Evolutionary conservation across 2,797 vertebrate genomes (phyloP).

Genomic region (Eidolon dupreanum): DNA sequence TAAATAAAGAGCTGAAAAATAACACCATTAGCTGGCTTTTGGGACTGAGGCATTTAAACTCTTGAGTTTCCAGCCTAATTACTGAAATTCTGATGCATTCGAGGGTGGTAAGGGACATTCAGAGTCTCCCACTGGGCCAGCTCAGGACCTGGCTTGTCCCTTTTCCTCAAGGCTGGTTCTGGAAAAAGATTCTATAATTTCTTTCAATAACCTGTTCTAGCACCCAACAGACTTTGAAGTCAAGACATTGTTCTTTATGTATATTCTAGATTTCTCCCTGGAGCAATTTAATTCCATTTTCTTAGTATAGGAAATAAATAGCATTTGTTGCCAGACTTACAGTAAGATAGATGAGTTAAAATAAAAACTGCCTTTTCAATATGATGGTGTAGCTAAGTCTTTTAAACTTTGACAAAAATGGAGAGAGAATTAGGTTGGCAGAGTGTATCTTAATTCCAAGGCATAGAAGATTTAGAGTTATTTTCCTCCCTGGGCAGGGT

Average conservation of each 20-base stretch:
- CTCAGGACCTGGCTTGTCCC: neutral
- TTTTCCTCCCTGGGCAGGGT: neutral
- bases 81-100: conserved; percentile 19
- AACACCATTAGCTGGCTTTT: neutral
- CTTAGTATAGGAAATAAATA: conserved; percentile 48
- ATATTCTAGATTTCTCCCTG: conserved; percentile 27
- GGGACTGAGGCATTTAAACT: neutral
- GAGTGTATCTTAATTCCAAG: neutral
- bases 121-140: neutral
- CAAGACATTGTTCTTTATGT: conserved; percentile 22
- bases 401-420: neutral
- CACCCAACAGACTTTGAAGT: neutral
- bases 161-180: neutral
- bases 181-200: neutral
- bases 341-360: conserved; percentile 53
- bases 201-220: neutral
- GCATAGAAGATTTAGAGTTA: neutral
- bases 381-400: neutral
- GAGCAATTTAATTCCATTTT: conserved; percentile 53
- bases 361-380: conserved; percentile 33
- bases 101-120: neutral
- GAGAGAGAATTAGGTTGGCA: neutral
- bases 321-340: conserved; percentile 49
- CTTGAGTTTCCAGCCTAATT: neutral
- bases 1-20: neutral